These are phyloP conservation scores for Malurus leucopterus DNA, from an alignment of 2,797 vertebrate species.

Conservation along the genomic window DNA sequence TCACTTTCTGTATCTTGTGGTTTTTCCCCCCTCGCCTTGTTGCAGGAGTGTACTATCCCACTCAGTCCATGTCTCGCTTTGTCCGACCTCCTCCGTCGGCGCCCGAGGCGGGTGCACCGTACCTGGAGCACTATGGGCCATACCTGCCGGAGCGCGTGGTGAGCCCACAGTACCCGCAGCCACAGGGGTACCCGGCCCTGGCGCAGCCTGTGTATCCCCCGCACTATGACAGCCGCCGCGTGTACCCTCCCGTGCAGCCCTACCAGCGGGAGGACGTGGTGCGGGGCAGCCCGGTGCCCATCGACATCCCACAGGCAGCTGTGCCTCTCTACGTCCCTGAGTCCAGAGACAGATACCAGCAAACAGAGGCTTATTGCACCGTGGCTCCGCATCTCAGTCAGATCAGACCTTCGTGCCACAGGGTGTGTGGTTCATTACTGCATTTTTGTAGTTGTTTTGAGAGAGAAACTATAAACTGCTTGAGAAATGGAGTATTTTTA, in stretches of 20 bases:
- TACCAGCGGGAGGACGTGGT: constrained; percentile 83
- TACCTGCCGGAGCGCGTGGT: neutral
- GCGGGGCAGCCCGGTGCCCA: constrained; percentile 86
- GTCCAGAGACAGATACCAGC: constrained; percentile 86
- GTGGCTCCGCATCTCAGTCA: constrained; percentile 80
- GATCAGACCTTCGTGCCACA: constrained; percentile 83
- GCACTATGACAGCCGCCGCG: neutral
- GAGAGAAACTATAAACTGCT: neutral
- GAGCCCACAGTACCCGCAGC: neutral
- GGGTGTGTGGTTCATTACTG: constrained; percentile 71
- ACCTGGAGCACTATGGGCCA: neutral
- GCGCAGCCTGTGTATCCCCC: neutral
- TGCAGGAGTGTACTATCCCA: constrained; percentile 86
- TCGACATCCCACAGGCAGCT: constrained; percentile 82
- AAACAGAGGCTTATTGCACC: constrained; percentile 86
- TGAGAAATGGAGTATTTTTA: neutral
- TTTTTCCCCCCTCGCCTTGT: neutral
- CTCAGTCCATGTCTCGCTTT: constrained; percentile 74
- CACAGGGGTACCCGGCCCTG: neutral
- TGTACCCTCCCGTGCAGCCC: neutral
- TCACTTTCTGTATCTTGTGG: neutral
- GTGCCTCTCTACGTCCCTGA: constrained; percentile 88
- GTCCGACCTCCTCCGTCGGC: neutral
- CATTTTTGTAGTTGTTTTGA: neutral
- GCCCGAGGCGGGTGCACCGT: neutral